Percentiles rank a stretch among this genome's conserved stretches.
Evolutionary conservation across 1,140 invertebrate genomes (phyloP).

Genomic region (Heterodera carotae): DNA sequence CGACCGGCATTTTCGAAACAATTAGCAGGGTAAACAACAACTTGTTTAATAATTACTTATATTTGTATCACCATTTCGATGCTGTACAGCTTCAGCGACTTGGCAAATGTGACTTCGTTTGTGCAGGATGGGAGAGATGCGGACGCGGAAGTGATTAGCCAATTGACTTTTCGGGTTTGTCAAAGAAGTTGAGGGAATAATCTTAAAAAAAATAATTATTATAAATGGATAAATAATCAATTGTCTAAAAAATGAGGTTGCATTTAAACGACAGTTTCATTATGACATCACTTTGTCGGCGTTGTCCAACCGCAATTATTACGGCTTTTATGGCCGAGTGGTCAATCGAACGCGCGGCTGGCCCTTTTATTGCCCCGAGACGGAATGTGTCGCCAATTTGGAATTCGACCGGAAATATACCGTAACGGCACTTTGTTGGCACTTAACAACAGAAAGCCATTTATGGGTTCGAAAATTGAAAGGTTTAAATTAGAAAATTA

Average conservation of each 20-base stretch:
- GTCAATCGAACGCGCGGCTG: slow-evolving; percentile 38
- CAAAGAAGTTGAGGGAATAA: not conserved
- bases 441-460: slow-evolving; percentile 28
- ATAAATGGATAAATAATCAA: not conserved
- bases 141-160: slow-evolving; percentile 39
- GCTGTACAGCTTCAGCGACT: no score
- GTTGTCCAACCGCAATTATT: slow-evolving; percentile 11
- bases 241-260: not conserved
- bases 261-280: slow-evolving; percentile 33
- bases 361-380: slow-evolving; percentile 51
- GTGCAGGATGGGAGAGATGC: slow-evolving; percentile 31
- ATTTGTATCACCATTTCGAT: not conserved
- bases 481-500: not conserved
- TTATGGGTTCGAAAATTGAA: slow-evolving; percentile 31
- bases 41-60: not conserved
- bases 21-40: not conserved
- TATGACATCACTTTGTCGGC: slow-evolving; percentile 21
- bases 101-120: not conserved
- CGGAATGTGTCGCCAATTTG: slow-evolving; percentile 36
- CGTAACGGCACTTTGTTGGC: slow-evolving; percentile 42
- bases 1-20: not conserved
- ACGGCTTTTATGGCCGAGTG: slow-evolving; percentile 28
- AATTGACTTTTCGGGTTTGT: slow-evolving; percentile 40
- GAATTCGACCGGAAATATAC: slow-evolving; percentile 32
- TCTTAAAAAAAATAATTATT: not conserved